Base-by-base conservation (phyloP, 2,113 vertebrate species). In the Labrus mixtus region DNA sequence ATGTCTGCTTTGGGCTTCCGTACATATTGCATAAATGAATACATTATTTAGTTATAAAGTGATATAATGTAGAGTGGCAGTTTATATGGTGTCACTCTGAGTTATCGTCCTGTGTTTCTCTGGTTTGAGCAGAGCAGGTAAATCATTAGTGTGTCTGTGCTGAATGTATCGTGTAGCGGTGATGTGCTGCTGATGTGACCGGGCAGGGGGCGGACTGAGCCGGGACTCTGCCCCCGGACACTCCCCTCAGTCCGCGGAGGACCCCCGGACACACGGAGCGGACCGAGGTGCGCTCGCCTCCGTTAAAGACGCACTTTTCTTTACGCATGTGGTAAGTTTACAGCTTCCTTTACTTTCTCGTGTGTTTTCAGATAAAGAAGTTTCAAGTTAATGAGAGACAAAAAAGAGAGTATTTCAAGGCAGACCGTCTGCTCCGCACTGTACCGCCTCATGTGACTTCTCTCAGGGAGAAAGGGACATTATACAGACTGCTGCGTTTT, bases 171-270 rank as follows among this genome's bases (percentile, higher is more conserved):
- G 16, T 25, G 36, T 45, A 39, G 23, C n/a, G 45, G 61, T 73
- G 43, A 64, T 59, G 70, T 55, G 71, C 29, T 37, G 54, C 22
- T 23, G 36, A 36, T 64, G 33, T 59, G 59, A 10, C 43, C 22
- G 37, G 81, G 8, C 46, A 23, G 81, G 43, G 62, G 72, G 82
- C 62, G 82, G 62, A 62, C 66, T 37, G 39, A n/a, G 36, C 43
- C n/a, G 8, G 1, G 50, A 39, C 56, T n/a, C 46, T 10, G 8
- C 55, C 57, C 48, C 13, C 29, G 1, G 25, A 19, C 56, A 16
- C n/a, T 41, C 36, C 17, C 20, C 36, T 16, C 61, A 51, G 60
- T 62, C 48, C 10, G 72, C 51, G 51, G 48, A 63, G 76, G 46
- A 66, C 48, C 48, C 15, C n/a, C 19, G 43, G 39, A 22, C 56